These are phyloP conservation scores for Apus apus DNA, from an alignment of 2,113 vertebrate species.

Conservation along the genomic window DNA sequence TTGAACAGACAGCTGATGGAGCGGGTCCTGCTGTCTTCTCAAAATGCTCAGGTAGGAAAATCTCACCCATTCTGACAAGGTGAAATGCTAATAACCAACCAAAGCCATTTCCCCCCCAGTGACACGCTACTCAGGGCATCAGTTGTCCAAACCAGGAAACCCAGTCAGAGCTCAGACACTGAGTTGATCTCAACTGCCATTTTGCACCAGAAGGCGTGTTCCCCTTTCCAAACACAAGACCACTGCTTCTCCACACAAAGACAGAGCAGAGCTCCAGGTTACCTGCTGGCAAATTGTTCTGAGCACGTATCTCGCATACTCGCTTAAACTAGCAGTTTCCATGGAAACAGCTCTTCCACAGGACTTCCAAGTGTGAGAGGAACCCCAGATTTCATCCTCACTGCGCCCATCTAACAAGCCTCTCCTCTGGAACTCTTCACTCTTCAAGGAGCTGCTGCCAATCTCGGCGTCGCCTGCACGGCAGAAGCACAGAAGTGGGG, in stretches of 20 bases:
- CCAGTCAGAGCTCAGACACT: not conserved
- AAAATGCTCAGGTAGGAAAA: not conserved
- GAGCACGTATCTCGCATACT: constrained; percentile 77
- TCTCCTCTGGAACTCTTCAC: constrained; percentile 63
- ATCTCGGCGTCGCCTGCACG: constrained; percentile 75
- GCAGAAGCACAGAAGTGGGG: constrained; percentile 35
- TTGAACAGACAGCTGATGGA: not conserved
- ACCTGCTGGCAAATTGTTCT: constrained; percentile 82
- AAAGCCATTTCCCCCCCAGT: not conserved
- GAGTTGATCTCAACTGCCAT: not conserved
- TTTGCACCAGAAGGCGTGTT: not conserved
- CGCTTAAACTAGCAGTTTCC: constrained; percentile 77
- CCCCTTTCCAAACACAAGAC: not conserved
- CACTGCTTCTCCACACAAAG: not conserved
- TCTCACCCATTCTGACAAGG: not conserved
- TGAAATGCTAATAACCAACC: not conserved
- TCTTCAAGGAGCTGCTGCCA: constrained; percentile 70
- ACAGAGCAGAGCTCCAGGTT: not conserved
- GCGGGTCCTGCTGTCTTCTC: not conserved
- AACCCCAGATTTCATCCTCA: constrained; percentile 66
- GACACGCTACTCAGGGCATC: not conserved
- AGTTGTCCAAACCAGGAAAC: not conserved
- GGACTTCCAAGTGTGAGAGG: constrained; percentile 52
- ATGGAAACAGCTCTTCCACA: constrained; percentile 71
- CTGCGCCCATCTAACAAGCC: constrained; percentile 61